Evolutionary conservation across 2,797 vertebrate genomes (phyloP).

Genomic region (Perodicticus potto): DNA sequence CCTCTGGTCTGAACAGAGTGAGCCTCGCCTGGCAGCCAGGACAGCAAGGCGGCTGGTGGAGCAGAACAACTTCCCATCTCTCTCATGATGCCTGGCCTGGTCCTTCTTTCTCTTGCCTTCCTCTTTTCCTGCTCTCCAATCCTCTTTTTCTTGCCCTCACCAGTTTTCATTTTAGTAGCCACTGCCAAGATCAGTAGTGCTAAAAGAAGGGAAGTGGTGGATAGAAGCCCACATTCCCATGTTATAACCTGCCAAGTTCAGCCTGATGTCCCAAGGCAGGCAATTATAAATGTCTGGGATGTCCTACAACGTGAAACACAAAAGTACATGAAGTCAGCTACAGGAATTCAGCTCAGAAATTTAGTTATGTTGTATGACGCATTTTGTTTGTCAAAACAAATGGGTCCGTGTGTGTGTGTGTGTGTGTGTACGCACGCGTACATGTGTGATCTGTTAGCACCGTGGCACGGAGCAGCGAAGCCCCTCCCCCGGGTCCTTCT

Average conservation of each 20-base stretch:
- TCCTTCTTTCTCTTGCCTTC: not conserved
- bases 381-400: not conserved
- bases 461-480: not conserved
- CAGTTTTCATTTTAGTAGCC: not conserved
- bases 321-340: not conserved
- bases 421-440: not conserved
- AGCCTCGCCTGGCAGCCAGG: not conserved
- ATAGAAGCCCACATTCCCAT: too few relatives aligned
- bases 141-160: too few relatives aligned
- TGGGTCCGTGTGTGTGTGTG: not conserved
- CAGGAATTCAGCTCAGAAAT: not conserved
- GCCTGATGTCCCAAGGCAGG: rapidly evolving
- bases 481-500: not conserved
- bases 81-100: not conserved
- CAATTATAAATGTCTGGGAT: not conserved
- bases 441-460: not conserved
- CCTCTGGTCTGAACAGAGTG: rapidly evolving
- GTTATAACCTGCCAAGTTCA: not conserved
- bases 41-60: rapidly evolving
- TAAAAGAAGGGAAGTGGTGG: not conserved
- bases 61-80: not conserved
- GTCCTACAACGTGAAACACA: not conserved
- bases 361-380: too few relatives aligned
- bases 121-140: not conserved
- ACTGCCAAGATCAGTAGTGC: not conserved